phyloP scores from a whole-genome alignment of 2,888 invertebrate genomes.

The Falcaria lacertinaria region DNA sequence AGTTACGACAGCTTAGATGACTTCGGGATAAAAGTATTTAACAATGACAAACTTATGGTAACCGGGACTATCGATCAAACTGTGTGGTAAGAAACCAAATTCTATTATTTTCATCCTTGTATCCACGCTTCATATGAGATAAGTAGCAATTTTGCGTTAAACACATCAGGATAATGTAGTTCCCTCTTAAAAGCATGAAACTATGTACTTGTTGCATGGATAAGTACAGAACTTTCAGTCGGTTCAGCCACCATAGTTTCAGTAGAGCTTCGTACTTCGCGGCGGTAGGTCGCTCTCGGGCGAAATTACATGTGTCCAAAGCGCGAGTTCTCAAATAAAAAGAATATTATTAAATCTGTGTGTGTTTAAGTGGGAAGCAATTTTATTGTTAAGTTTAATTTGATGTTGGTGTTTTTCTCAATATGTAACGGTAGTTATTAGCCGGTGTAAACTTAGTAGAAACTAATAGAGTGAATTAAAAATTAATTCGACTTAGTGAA shows the following conservation, averaged over 20 bases:
- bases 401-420: neutral
- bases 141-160: too few species aligned
- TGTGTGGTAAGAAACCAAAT: too few species aligned
- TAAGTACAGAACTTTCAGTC: slow-evolving; percentile 25
- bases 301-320: neutral
- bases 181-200: slow-evolving; percentile 12
- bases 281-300: slow-evolving; percentile 25
- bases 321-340: neutral
- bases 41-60: too few species aligned
- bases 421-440: neutral
- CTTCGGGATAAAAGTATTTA: too few species aligned
- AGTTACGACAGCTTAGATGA: too few species aligned
- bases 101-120: too few species aligned
- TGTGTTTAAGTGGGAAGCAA: neutral
- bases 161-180: too few species aligned
- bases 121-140: too few species aligned
- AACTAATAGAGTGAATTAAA: too few species aligned
- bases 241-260: slow-evolving; percentile 12
- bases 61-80: too few species aligned
- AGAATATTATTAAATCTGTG: neutral
- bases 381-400: neutral
- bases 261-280: slow-evolving; percentile 32
- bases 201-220: slow-evolving; percentile 52
- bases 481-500: too few species aligned
- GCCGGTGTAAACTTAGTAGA: too few species aligned